These are phyloP conservation scores for Phodopus roborovskii DNA, from an alignment of 2,113 vertebrate genomes.

Conservation along the genomic window DNA sequence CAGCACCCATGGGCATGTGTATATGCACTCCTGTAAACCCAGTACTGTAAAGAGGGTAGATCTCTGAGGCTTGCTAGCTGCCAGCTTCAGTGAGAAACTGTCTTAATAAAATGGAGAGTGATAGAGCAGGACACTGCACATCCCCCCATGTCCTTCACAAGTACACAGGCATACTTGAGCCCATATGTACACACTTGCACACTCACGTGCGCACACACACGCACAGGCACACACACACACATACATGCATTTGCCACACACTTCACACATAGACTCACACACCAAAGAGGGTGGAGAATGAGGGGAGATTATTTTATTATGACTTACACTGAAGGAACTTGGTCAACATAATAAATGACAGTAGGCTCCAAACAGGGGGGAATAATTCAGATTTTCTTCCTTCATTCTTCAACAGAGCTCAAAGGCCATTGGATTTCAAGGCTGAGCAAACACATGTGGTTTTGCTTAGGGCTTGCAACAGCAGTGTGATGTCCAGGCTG, in stretches of 20 bases:
- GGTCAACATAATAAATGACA: constrained; percentile 74
- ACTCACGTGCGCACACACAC: not conserved
- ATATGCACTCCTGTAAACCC: not conserved
- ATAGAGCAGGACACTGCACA: too few species aligned
- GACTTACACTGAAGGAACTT: constrained; percentile 56
- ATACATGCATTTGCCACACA: not conserved
- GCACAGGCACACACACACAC: not conserved
- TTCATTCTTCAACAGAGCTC: constrained; percentile 65
- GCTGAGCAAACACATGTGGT: constrained; percentile 69
- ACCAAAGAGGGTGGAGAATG: not conserved
- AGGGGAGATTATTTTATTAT: constrained; percentile 54
- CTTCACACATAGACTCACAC: not conserved
- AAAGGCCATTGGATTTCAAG: constrained; percentile 60
- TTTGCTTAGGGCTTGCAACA: constrained; percentile 74
- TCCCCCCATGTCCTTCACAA: not conserved
- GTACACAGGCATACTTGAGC: not conserved
- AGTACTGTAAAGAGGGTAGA: not conserved
- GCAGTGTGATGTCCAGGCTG: constrained; percentile 62
- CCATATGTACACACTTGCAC: not conserved
- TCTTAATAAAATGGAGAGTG: not conserved
- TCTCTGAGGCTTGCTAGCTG: not conserved
- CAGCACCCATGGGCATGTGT: not conserved
- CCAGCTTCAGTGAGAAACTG: not conserved
- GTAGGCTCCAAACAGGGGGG: not conserved
- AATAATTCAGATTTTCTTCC: constrained; percentile 60